phyloP scores from a whole-genome alignment of 2,113 vertebrate genomes.

The Podocnemis expansa region DNA sequence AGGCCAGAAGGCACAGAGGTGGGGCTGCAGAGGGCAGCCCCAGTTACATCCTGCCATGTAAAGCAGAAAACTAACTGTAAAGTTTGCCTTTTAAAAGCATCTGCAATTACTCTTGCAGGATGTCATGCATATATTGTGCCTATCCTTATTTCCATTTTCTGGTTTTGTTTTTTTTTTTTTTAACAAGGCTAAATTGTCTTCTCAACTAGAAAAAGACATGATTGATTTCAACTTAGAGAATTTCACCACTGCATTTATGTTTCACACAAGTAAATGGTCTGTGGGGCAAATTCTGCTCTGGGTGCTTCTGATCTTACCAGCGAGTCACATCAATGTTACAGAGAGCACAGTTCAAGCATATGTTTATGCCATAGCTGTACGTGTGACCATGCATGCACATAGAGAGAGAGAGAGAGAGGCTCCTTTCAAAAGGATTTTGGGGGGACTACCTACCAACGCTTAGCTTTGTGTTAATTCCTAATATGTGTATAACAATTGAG shows the following conservation, averaged over 20 bases:
- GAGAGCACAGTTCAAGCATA: neutral
- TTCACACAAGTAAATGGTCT: neutral
- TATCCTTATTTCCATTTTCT: neutral
- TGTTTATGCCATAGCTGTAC: accelerated
- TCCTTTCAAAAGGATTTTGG: neutral
- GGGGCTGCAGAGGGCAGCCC: too few species aligned
- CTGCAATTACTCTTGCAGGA: neutral
- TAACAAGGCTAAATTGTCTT: neutral
- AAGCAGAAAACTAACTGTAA: neutral
- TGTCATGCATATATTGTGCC: neutral
- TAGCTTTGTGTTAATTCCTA: neutral
- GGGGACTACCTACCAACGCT: neutral
- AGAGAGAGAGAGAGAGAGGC: too few species aligned
- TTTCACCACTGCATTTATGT: neutral
- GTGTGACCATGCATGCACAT: too few species aligned
- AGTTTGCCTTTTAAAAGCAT: neutral
- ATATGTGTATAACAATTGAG: neutral
- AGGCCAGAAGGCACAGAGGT: too few species aligned
- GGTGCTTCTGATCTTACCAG: neutral
- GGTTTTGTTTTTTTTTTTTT: too few species aligned
- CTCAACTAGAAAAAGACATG: neutral
- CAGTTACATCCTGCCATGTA: too few species aligned
- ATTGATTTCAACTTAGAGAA: neutral
- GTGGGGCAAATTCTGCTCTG: neutral
- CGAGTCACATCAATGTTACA: neutral